A percentile compares a stretch with the other conserved stretches of the same genome.
Evolutionary conservation across 2,797 vertebrate species (phyloP).

Genomic region (Mionectes olivaceus): DNA sequence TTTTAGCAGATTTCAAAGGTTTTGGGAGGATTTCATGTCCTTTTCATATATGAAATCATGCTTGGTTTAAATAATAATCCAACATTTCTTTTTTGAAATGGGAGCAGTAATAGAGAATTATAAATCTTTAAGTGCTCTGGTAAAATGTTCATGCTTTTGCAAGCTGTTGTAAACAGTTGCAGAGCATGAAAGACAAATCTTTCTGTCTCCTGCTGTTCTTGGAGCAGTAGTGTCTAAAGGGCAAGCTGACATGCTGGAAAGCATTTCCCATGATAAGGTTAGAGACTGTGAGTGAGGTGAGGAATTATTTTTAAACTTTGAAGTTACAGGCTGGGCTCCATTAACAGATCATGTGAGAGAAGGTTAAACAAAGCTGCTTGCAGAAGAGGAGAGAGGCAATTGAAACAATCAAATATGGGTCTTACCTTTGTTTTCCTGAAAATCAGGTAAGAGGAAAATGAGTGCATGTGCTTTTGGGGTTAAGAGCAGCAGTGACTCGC

Average conservation of each 20-base stretch:
- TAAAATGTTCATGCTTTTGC: not conserved
- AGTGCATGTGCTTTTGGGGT: not conserved
- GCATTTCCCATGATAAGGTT: slow-evolving; percentile 34
- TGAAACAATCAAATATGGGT: not conserved
- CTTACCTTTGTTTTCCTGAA: slow-evolving; percentile 30
- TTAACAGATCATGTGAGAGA: slow-evolving; percentile 62
- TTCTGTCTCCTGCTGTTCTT: not conserved
- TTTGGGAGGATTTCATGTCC: not conserved
- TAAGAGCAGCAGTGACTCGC: not conserved
- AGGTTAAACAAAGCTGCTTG: slow-evolving; percentile 47
- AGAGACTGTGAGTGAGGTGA: not conserved
- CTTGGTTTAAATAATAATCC: not conserved
- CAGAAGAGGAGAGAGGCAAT: not conserved
- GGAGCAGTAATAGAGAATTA: not conserved
- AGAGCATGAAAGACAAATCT: not conserved
- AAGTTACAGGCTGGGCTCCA: slow-evolving; percentile 21
- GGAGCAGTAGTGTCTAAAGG: slow-evolving; percentile 36
- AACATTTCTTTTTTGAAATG: not conserved
- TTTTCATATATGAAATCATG: not conserved
- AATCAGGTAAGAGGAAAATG: not conserved
- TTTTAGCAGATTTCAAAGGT: not conserved
- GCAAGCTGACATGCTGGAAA: slow-evolving; percentile 46
- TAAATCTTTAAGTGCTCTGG: not conserved
- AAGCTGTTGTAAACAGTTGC: not conserved
- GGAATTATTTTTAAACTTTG: slow-evolving; percentile 58